A percentile compares a stretch with the other conserved stretches of the same genome.
Conservation (phyloP, 2,888 invertebrate species). For the Scaptomyza cyrtandrae region DNA sequence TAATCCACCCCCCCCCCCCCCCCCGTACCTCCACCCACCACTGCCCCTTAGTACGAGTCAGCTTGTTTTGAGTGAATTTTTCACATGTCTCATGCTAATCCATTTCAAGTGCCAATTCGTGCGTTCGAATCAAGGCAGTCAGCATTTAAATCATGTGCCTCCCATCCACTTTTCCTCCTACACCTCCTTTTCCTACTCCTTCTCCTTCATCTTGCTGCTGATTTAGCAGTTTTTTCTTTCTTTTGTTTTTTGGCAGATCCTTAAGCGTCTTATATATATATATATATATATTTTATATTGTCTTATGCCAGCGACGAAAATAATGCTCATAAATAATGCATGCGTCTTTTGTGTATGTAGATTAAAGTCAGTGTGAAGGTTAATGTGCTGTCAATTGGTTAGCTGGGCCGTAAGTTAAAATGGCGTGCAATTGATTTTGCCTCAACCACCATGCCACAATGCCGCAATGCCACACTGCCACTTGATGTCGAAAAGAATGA, state of each 20-base stretch:
- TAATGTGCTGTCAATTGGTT: conserved; percentile 68
- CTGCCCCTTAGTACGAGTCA: not conserved
- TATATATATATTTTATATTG: conserved; percentile 16
- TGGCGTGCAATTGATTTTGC: conserved; percentile 75
- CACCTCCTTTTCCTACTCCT: not conserved
- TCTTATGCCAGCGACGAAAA: conserved; percentile 17
- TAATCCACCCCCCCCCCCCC: not conserved
- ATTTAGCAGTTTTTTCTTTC: conserved; percentile 62
- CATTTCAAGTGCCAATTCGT: conserved; percentile 79
- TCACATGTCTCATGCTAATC: conserved; percentile 62
- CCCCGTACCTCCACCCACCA: not conserved
- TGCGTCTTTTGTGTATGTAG: conserved; percentile 66
- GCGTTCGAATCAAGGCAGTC: conserved; percentile 66
- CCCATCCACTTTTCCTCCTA: not conserved
- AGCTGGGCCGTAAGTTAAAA: conserved; percentile 40
- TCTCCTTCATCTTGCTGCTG: conserved; percentile 59
- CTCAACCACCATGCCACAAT: conserved; percentile 31
- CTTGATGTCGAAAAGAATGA: conserved; percentile 32
- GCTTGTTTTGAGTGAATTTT: conserved; percentile 11
- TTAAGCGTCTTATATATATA: conserved; percentile 23
- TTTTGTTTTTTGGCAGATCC: conserved; percentile 41
- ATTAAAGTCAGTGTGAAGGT: conserved; percentile 57
- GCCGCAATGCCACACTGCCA: conserved; percentile 1
- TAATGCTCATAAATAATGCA: conserved; percentile 75
- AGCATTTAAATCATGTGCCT: conserved; percentile 55